phyloP scores from a whole-genome alignment of 2,113 vertebrate genomes.

The Rhabdornis inornatus region DNA sequence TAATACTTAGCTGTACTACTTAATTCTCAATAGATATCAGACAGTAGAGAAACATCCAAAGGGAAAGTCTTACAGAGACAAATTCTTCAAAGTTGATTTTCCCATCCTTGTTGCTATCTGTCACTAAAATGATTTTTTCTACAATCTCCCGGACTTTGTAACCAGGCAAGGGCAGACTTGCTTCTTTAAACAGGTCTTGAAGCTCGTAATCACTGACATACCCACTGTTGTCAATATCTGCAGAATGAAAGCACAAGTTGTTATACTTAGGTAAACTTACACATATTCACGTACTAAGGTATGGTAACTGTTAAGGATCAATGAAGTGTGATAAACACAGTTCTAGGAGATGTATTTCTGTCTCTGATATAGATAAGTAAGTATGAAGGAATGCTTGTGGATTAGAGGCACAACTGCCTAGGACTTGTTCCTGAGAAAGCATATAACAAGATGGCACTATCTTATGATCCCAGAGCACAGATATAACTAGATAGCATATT shows the following conservation, averaged over 20 bases:
- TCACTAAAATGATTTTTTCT: conserved; percentile 84
- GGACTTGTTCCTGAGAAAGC: too few relatives aligned
- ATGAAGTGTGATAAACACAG: neutral
- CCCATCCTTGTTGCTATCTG: conserved; percentile 91
- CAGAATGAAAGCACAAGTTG: neutral
- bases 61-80: conserved; percentile 80
- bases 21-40: neutral
- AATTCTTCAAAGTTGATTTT: conserved; percentile 97
- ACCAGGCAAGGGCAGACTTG: conserved; percentile 88
- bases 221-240: conserved; percentile 94
- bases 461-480: neutral
- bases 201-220: conserved; percentile 96
- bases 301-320: neutral
- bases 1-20: neutral
- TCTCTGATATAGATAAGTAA: neutral
- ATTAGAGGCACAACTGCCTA: neutral
- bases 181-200: conserved; percentile 95
- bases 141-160: conserved; percentile 92
- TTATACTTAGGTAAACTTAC: neutral
- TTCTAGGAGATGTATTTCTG: neutral
- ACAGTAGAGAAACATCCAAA: neutral
- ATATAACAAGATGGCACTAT: too few relatives aligned
- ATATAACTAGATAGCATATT: neutral
- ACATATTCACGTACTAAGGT: neutral
- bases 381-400: neutral